Conservation (phyloP, 2,888 invertebrate genomes). For the Lordiphosa fenestrarum region DNA sequence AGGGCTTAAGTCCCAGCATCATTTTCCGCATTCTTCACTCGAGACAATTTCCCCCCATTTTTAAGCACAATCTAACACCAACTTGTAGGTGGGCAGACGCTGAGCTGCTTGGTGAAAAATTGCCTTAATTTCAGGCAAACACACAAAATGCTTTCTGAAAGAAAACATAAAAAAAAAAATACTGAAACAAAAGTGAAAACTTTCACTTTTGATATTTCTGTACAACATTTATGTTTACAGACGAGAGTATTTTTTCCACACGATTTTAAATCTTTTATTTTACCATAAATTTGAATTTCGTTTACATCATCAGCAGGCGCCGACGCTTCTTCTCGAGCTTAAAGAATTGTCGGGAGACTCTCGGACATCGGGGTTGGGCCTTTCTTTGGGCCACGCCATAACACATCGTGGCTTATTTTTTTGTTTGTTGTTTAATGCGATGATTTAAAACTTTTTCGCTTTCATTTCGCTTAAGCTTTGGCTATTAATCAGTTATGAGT, state of each 20-base stretch:
- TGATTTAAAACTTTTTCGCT: slow-evolving; percentile 62
- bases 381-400: slow-evolving; percentile 42
- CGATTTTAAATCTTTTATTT: slow-evolving; percentile 52
- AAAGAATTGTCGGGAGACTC: slow-evolving; percentile 43
- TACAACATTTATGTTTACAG: slow-evolving; percentile 46
- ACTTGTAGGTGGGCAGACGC: slow-evolving; percentile 2
- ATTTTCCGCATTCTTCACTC: background rate
- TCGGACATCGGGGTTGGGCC: slow-evolving; percentile 27
- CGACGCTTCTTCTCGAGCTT: slow-evolving; percentile 26
- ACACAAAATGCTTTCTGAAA: slow-evolving; percentile 26
- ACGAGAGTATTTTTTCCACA: slow-evolving; percentile 27
- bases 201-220: slow-evolving; percentile 58
- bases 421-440: slow-evolving; percentile 45
- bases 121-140: slow-evolving; percentile 29
- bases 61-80: background rate
- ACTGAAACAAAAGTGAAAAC: slow-evolving; percentile 56
- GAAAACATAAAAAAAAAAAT: slow-evolving; percentile 10
- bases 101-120: slow-evolving; percentile 44
- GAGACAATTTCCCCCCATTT: background rate
- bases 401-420: slow-evolving; percentile 14
- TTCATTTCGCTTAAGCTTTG: slow-evolving; percentile 55
- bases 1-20: no score
- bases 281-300: slow-evolving; percentile 65
- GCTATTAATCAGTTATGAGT: slow-evolving; percentile 63
- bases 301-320: slow-evolving; percentile 51